Evolutionary conservation across 1,140 invertebrate species (phyloP).

Genomic region (Lysiphlebus fabarum): DNA sequence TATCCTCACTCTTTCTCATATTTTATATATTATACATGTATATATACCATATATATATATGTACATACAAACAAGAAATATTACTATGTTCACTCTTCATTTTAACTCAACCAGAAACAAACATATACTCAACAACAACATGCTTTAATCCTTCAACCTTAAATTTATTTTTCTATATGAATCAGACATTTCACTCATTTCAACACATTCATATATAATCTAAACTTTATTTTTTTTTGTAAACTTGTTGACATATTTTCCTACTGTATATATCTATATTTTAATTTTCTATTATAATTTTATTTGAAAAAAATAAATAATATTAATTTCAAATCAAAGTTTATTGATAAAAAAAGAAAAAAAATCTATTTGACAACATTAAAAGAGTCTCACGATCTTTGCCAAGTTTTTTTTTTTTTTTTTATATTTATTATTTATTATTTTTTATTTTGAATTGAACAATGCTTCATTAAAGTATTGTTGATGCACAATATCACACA

Average conservation of each 20-base stretch:
- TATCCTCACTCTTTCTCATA: constrained; percentile 2
- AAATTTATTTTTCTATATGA: no score
- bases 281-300: no score
- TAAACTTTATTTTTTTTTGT: no score
- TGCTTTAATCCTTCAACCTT: no score
- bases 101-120: constrained; percentile 16
- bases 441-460: constrained; percentile 31
- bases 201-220: no score
- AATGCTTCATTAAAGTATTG: constrained; percentile 55
- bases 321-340: background rate
- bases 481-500: constrained; percentile 52
- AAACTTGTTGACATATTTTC: no score
- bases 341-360: background rate
- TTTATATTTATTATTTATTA: no score
- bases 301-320: no score
- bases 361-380: constrained; percentile 9
- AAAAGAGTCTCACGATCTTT: background rate
- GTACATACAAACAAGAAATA: background rate
- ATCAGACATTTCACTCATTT: background rate
- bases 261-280: no score
- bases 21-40: background rate
- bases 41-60: no score
- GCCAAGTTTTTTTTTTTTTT: background rate
- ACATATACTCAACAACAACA: background rate
- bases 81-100: constrained; percentile 18